These are phyloP conservation scores for Lagenorhynchus albirostris DNA, from an alignment of 2,113 vertebrate genomes.

Conservation along the genomic window DNA sequence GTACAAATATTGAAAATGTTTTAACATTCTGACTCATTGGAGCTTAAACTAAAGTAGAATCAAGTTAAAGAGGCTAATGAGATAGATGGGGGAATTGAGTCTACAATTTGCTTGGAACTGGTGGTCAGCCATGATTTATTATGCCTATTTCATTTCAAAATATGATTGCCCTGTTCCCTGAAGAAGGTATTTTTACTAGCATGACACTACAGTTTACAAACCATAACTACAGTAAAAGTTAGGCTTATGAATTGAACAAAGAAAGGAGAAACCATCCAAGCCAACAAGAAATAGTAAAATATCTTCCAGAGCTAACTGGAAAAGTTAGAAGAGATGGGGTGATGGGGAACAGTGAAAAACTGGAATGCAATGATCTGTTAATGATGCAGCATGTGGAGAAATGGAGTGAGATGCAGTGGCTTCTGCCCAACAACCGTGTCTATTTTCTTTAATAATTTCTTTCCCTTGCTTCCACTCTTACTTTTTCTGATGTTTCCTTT, in stretches of 20 bases:
- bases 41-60: neutral
- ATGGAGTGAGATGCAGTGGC: neutral
- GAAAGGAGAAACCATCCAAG: neutral
- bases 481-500: neutral
- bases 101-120: neutral
- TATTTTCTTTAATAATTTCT: neutral
- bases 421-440: neutral
- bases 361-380: neutral
- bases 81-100: neutral
- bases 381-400: neutral
- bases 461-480: neutral
- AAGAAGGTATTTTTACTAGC: neutral
- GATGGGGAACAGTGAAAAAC: neutral
- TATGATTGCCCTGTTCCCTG: neutral
- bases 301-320: neutral
- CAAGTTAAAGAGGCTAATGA: neutral
- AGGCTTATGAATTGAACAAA: neutral
- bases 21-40: neutral
- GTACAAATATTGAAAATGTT: neutral
- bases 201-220: neutral
- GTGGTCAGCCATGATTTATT: neutral
- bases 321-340: neutral
- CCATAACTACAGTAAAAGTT: neutral
- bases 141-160: neutral
- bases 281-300: neutral